Evolutionary conservation across 2,888 invertebrate species (phyloP).

Genomic region (Noctua janthe): DNA sequence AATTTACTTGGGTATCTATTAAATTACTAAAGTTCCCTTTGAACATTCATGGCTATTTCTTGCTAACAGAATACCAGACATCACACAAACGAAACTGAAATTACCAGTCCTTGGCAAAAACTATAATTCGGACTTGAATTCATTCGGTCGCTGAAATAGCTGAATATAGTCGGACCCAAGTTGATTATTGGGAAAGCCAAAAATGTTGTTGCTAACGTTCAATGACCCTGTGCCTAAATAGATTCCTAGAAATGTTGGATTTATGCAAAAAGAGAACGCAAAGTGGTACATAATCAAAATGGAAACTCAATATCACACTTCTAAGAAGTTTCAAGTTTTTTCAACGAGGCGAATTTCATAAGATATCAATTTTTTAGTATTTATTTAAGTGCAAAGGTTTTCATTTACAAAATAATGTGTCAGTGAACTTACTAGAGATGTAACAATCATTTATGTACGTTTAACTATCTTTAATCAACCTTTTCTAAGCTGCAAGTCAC

Average conservation of each 20-base stretch:
- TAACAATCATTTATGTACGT: not conserved
- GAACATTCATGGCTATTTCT: not conserved
- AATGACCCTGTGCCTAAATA: conserved; percentile 3
- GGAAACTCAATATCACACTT: conserved; percentile 26
- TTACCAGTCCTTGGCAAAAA: not conserved
- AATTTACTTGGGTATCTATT: not conserved
- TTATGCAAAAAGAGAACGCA: conserved; percentile 28
- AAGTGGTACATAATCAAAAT: conserved; percentile 21
- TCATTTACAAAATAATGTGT: not conserved
- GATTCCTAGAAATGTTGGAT: conserved; percentile 17
- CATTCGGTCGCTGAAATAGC: not conserved
- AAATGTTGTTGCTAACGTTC: conserved; percentile 5
- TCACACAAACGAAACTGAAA: not conserved
- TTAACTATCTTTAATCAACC: not conserved
- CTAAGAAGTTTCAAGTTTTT: conserved; percentile 25
- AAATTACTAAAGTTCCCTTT: not conserved
- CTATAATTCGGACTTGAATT: not conserved
- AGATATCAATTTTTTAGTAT: conserved; percentile 1
- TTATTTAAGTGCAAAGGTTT: conserved; percentile 1
- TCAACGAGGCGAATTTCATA: conserved; percentile 4
- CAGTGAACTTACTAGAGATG: not conserved
- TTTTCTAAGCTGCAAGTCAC: not conserved
- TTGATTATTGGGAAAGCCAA: not conserved
- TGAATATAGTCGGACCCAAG: not conserved
- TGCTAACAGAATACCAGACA: not conserved